phyloP scores from a whole-genome alignment of 2,113 vertebrate species.

The Halichoeres trimaculatus region DNA sequence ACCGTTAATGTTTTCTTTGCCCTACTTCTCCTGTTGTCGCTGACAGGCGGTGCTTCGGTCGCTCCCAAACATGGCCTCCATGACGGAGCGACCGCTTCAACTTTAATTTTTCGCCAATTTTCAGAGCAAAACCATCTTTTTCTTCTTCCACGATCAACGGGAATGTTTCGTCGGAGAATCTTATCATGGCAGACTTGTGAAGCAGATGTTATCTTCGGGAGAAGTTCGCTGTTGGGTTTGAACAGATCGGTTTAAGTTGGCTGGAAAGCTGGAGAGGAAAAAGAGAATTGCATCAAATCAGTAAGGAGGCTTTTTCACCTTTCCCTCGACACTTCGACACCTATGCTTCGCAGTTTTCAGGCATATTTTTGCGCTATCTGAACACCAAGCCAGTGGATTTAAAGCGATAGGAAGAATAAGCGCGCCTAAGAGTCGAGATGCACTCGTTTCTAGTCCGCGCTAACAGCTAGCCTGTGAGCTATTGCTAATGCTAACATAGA shows the following conservation, averaged over 20 bases:
- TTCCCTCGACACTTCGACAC: conserved; percentile 12
- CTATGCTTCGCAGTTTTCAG: too few species aligned
- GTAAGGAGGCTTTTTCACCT: conserved; percentile 72
- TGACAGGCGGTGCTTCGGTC: conserved; percentile 85
- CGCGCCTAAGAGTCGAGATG: conserved; percentile 16
- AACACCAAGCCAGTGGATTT: not conserved
- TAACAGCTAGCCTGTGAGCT: conserved; percentile 58
- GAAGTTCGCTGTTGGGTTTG: conserved; percentile 74
- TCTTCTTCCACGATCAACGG: conserved; percentile 48
- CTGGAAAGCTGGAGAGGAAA: conserved; percentile 83
- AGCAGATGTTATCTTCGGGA: conserved; percentile 62
- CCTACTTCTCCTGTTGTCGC: conserved; percentile 79
- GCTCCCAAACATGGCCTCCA: conserved; percentile 88
- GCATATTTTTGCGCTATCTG: not conserved
- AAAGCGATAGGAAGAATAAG: not conserved
- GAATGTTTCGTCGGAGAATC: conserved; percentile 63
- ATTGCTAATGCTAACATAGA: conserved; percentile 64
- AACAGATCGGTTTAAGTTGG: conserved; percentile 79
- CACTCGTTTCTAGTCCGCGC: conserved; percentile 49
- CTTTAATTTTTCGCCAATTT: conserved; percentile 82
- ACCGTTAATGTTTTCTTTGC: conserved; percentile 42
- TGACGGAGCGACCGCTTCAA: conserved; percentile 86
- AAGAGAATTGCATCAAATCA: conserved; percentile 84
- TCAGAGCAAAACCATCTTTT: conserved; percentile 53
- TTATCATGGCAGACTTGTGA: conserved; percentile 46